Evolutionary conservation across 2,797 vertebrate genomes (phyloP).

Genomic region (Schizopygopsis pylzovi): DNA sequence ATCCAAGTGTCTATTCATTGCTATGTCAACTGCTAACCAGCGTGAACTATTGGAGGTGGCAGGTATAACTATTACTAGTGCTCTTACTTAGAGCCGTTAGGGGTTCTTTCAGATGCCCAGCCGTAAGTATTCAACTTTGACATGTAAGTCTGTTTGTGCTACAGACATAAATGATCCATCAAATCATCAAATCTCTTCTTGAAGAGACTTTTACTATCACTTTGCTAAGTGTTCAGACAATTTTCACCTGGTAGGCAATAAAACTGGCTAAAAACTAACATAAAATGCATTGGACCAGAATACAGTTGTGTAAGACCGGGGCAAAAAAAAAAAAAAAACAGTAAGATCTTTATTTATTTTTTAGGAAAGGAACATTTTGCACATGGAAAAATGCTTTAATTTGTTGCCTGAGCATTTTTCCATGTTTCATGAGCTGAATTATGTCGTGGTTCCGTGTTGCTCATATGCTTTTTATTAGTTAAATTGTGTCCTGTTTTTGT

Average conservation of each 20-base stretch:
- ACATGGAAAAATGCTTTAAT: not conserved
- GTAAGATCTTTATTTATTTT: not conserved
- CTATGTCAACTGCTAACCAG: not conserved
- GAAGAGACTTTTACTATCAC: not conserved
- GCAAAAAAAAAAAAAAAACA: too few relatives aligned
- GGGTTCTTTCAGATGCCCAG: not conserved
- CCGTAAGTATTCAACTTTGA: not conserved
- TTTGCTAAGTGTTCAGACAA: not conserved
- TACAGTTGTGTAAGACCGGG: not conserved
- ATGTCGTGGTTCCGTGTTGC: not conserved
- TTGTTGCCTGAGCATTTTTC: conserved; percentile 20
- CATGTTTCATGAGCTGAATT: conserved; percentile 2
- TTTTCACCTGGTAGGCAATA: not conserved
- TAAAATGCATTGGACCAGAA: not conserved
- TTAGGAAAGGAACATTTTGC: conserved; percentile 10
- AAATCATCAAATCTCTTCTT: not conserved
- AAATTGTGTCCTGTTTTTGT: conserved; percentile 10
- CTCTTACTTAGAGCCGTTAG: not conserved
- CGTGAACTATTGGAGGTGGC: not conserved
- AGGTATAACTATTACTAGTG: not conserved
- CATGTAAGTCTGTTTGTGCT: conserved; percentile 1
- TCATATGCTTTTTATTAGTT: conserved; percentile 39
- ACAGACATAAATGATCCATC: conserved; percentile 5
- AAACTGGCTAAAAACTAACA: not conserved
- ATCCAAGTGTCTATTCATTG: not conserved